Evolutionary conservation across 2,113 vertebrate species (phyloP).

Genomic region (Phylloscopus trochilus): DNA sequence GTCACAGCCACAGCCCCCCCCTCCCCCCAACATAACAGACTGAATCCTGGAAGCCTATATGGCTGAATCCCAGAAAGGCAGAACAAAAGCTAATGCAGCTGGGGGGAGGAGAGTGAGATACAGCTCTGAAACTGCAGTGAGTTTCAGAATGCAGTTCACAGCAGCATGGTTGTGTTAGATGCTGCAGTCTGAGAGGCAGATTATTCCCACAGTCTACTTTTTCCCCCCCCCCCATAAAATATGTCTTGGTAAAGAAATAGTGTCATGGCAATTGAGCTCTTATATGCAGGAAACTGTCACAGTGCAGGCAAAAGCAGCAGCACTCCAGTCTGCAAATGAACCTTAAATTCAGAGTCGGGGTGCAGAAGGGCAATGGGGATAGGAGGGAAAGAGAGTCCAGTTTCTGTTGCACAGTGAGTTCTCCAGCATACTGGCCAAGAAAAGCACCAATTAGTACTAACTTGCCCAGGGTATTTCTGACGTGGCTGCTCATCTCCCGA

Average conservation of each 20-base stretch:
- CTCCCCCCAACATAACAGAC: background rate
- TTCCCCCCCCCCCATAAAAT: background rate
- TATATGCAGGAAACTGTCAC: background rate
- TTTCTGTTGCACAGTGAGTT: background rate
- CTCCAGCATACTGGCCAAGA: background rate
- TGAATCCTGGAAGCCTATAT: background rate
- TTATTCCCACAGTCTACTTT: background rate
- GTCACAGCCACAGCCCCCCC: background rate
- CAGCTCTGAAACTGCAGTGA: background rate
- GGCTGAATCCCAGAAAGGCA: background rate
- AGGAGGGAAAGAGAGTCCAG: background rate
- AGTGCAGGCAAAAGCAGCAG: background rate
- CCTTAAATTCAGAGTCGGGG: background rate
- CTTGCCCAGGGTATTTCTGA: background rate
- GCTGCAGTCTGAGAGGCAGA: fast-evolving
- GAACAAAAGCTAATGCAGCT: background rate
- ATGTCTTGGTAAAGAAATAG: background rate
- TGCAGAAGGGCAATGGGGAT: fast-evolving
- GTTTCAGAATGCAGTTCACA: background rate
- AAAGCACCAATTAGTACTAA: background rate
- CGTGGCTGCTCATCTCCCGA: background rate
- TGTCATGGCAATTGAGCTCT: background rate
- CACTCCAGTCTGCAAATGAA: background rate
- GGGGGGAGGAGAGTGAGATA: background rate
- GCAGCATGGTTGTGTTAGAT: background rate